Evolutionary conservation across 2,797 vertebrate species (phyloP), one percentile per base, ranked within the genome.

Genomic region (Ceryle rudis): DNA sequence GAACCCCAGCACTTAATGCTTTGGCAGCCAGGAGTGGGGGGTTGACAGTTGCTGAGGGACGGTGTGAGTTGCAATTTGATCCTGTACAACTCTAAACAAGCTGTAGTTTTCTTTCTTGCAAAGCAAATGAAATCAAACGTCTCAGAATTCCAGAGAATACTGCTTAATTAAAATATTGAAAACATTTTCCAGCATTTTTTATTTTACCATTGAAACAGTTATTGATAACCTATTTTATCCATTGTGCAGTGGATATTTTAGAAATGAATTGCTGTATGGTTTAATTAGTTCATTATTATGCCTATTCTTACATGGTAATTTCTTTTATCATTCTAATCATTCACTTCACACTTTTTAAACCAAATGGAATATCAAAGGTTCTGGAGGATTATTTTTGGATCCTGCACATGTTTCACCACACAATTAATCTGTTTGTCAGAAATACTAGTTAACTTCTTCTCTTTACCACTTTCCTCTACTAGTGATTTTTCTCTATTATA

Each of bases 301-400:
- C 96, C 96, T 97, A 94, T 97, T 97, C 97, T 97, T 94, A 95
- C 95, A 95, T 4, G 39, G 95, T 91, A 94, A 89, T 88, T 94
- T 97, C 95, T 97, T 97, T 96, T 97, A 96, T 97, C 95, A 96
- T 96, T 97, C 96, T 95, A 97, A 97, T 93, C 94, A 95, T 94
- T 96, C 96, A 92, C 97, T 96, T 90, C 90, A 89, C 73, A 92
- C 90, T 94, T 89, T 85, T 90, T 77, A 87, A 91, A 94, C 91
- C 88, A 94, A 94, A 96, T 96, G 96, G 91, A 96, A 87, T 95
- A 93, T 97, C 86, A 83, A 92, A 93, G 95, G 71, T 95, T 93
- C 95, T 52, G 66, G 86, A 84, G 92, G 96, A 96, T 90, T 96
- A 95, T 94, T 95, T 94, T 96, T 93, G 96, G 91, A 96, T 94